These are phyloP conservation scores for Girardinus metallicus DNA, from an alignment of 2,797 vertebrate genomes.

Conservation along the genomic window DNA sequence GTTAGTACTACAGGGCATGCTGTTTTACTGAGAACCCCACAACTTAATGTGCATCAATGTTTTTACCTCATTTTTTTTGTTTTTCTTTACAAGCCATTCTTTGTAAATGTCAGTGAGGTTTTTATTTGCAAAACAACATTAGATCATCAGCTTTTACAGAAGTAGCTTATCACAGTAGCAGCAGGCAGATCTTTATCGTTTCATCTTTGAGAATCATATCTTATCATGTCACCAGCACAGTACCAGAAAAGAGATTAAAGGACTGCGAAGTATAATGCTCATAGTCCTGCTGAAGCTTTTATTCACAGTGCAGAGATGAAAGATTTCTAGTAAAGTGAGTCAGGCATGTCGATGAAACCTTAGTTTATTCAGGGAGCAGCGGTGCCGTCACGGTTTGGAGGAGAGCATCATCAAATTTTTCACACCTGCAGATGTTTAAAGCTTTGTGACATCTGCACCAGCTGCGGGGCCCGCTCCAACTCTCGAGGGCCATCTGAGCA, in stretches of 20 bases:
- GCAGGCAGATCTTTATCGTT: background rate
- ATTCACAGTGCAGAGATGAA: background rate
- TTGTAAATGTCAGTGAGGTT: background rate
- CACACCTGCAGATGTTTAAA: background rate
- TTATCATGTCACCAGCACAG: background rate
- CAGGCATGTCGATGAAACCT: background rate
- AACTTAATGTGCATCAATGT: background rate
- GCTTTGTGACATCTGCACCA: background rate
- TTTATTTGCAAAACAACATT: background rate
- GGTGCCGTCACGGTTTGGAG: background rate
- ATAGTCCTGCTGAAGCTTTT: background rate
- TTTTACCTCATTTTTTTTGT: background rate
- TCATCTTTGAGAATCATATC: background rate
- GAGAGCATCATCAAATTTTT: background rate
- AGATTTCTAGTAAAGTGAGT: background rate
- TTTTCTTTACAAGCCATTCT: background rate
- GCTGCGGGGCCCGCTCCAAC: background rate
- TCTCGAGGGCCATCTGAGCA: background rate
- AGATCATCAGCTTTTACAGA: background rate
- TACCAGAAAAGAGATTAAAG: background rate
- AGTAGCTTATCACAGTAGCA: background rate
- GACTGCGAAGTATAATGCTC: background rate
- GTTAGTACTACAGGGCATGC: background rate
- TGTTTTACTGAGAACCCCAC: background rate
- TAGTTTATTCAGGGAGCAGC: background rate